These are phyloP conservation scores for Athalia rosae DNA, from an alignment of 2,888 invertebrate genomes.

Conservation along the genomic window DNA sequence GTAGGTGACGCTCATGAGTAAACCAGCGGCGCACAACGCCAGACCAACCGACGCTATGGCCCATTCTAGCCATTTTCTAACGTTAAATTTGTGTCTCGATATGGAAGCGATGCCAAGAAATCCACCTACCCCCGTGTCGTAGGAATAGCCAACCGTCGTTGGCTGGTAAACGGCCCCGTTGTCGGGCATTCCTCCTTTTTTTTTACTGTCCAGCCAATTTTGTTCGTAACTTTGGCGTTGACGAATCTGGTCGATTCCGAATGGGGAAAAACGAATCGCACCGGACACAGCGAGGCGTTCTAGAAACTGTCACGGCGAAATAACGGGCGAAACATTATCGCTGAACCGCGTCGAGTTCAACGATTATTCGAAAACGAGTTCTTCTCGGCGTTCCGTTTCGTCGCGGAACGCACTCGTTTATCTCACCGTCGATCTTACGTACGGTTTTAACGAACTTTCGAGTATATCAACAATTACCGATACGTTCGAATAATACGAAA, in stretches of 20 bases:
- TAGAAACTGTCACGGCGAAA: not conserved
- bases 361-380: no score
- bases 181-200: slow-evolving; percentile 64
- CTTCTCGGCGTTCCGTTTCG: no score
- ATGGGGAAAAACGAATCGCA: not conserved
- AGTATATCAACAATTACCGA: no score
- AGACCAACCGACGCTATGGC: slow-evolving; percentile 66
- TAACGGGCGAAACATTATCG: not conserved
- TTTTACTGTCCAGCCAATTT: not conserved
- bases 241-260: not conserved
- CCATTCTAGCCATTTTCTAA: slow-evolving; percentile 70
- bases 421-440: no score
- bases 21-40: slow-evolving; percentile 66
- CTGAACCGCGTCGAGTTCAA: no score
- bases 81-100: slow-evolving; percentile 69
- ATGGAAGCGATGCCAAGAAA: slow-evolving; percentile 63
- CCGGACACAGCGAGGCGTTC: no score
- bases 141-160: slow-evolving; percentile 71
- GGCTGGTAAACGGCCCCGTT: slow-evolving; percentile 72
- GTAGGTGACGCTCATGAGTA: slow-evolving; percentile 47
- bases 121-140: slow-evolving; percentile 65
- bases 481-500: no score
- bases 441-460: no score
- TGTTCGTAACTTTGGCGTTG: not conserved
- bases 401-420: no score